Base-by-base conservation (phyloP, 1,140 invertebrate genomes). In the Aricia agestis region DNA sequence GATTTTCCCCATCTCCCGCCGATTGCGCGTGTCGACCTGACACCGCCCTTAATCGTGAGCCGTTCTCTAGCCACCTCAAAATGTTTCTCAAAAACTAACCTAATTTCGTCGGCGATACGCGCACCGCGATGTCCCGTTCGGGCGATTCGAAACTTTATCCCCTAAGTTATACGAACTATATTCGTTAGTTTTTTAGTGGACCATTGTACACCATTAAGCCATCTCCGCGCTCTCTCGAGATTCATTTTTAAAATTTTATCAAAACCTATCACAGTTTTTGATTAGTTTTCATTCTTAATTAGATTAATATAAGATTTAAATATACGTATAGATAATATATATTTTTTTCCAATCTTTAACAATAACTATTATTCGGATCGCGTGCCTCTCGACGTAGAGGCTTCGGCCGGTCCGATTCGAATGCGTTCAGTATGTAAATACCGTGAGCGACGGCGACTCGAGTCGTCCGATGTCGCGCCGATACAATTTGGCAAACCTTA, bases 241-340 rank as follows among this genome's bases (percentile, higher is more conserved):
- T 81, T 83, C 80, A 75, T 80, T 87, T 89, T 91, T 90, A 90
- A 91, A 91, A 89, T 90, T 91, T 88, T 91, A 91, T 91, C 89
- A 91, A 91, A 91, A 91, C 89, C 88, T 91, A 91, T 91, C 89
- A 91, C 89, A 90, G 89, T 91, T 91, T 90, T 90, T 89, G 89
- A 91, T 89, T 91, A 91, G 87, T 91, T 91, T 89, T 85, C 86
- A 85, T 89, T 79, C 86, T 91, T 90, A 90, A 88, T 89, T 89
- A 86, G 81, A 84, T 90, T 90, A 91, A 90, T 91, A 91, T 91
- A 91, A 88, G 87, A 85, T 90, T 91, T 89, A 90, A 91, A 91
- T 91, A 91, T 90, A 89, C 82, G 86, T 90, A 91, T 91, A 91
- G 87, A 89, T 86, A 89, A 91, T 91, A 91, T 91, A 91, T 91